These are phyloP conservation scores for Anthopleura xanthogrammica DNA, from an alignment of 92 coral and sea anemone genomes.

Conservation along the genomic window DNA sequence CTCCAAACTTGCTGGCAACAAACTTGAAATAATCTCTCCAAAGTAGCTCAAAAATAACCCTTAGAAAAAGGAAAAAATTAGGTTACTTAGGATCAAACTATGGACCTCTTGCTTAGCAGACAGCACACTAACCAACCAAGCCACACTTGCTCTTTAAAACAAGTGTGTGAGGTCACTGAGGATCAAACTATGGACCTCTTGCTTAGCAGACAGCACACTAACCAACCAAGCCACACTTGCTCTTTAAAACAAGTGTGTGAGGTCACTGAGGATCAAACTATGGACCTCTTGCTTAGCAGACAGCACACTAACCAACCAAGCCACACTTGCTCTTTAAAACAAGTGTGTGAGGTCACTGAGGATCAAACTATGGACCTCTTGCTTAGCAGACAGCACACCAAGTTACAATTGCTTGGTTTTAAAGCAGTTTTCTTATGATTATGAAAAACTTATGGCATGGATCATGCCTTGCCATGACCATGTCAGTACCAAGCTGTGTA, in stretches of 20 bases:
- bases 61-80: neutral
- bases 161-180: neutral
- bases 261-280: neutral
- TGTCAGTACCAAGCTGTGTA: no score
- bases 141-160: neutral
- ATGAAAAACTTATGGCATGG: no score
- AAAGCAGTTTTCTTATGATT: no score
- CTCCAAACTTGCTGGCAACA: constrained; percentile 57
- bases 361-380: neutral
- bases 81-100: neutral
- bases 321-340: neutral
- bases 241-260: no score
- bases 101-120: neutral
- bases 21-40: constrained; percentile 73
- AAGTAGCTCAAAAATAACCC: constrained; percentile 62
- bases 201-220: neutral
- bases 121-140: neutral
- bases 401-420: neutral
- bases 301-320: neutral
- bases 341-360: neutral
- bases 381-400: no score
- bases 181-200: neutral
- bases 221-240: neutral
- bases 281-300: neutral
- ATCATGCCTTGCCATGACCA: no score